Base-by-base conservation (phyloP, 2,888 invertebrate species). In the Drosophila diplacantha region DNA sequence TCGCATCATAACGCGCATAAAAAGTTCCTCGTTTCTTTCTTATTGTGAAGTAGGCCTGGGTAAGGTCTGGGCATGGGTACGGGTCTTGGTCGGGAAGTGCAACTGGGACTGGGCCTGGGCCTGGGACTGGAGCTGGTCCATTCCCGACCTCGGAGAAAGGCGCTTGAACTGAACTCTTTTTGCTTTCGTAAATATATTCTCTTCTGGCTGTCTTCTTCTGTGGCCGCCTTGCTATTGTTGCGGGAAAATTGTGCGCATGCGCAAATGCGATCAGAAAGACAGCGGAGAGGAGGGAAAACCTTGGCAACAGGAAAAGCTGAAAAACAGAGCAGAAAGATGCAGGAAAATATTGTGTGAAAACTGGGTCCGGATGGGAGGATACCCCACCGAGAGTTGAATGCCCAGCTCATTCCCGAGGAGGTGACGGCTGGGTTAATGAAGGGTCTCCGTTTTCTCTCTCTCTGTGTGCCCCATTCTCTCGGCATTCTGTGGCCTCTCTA, bases 191-290 rank as follows among this genome's bases (percentile, higher is more conserved):
- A 22, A 9, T 14, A 14, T 14, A 39, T 26, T 8, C 24, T 49
- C 24, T 49, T 49, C 49, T 46, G 51, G 22, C 11, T 7, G 20
- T 29, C 47, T 55, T 66, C 52, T 67, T 62, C 18, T 20, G 26
- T 6, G 43, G 11, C 53, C 50, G 61, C 49, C 7, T 69, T 55
- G 49, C 43, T 38, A 74, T 69, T 79, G 76, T 78, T 75, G 59
- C 81, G 81, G 80, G 65, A 81, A 81, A 81, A 78, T 80, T 66
- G 76, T 83, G 81, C 81, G 81, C 83, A 81, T 77, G 81, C 83
- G 81, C 81, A 79, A 81, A 81, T 74, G 81, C 79, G 62, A 73
- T 43, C 51, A 46, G 39, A 46, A 37, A 50, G 64, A 52, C 58
- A 44, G 56, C 44, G n/a, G 16, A 35, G 26, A 32, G 49, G 50